Base-by-base conservation (phyloP, 2,113 vertebrate species). In the Trichomycterus rosablanca region DNA sequence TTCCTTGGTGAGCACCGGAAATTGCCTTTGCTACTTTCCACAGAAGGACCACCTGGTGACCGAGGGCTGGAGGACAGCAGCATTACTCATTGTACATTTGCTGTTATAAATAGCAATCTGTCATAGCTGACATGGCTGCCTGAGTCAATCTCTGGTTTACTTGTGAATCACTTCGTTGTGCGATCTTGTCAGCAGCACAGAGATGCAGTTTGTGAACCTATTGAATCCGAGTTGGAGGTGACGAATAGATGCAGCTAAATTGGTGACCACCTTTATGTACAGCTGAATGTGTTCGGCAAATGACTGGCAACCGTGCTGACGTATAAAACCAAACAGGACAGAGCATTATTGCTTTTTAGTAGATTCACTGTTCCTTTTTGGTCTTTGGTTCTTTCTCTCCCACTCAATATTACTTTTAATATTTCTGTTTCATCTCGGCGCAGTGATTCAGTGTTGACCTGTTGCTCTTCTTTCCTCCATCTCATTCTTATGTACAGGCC, bases 311-410 rank as follows among this genome's bases (percentile, higher is more conserved):
- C 22, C 20, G 22, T 26, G 9, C 58, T 61, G 66, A 61, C 40
- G 42, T 30, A 68, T 14, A n/a, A 23, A 48, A 4, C 58, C 52
- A 53, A 23, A 23, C 14, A 23, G 30, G 43, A 44, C 4, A 24
- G 14, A 20, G 37, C 48, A 42, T 55, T 55, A 58, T 55, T 48
- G 50, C 18, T 42, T 55, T 61, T 68, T 61, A 68, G 55, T 68
- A 68, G 59, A 68, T 62, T 24, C 19, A 34, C 51, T 62, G 26
- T 62, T 49, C 26, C 20, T 10, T 16, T 35, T 35, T 44, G 26
- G 16, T 32, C 60, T 39, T 10, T 48, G 8, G 11, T 24, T 55
- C 37, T 62, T 2, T 35, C 30, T 46, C 19, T 46, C 30, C 22
- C 42, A 43, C 24, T 40, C 9, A 20, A n/a, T 54, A 1, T 32